Evolutionary conservation across 1,140 invertebrate genomes (phyloP), one percentile per base, ranked within the genome.

Genomic region (Mercenaria mercenaria): DNA sequence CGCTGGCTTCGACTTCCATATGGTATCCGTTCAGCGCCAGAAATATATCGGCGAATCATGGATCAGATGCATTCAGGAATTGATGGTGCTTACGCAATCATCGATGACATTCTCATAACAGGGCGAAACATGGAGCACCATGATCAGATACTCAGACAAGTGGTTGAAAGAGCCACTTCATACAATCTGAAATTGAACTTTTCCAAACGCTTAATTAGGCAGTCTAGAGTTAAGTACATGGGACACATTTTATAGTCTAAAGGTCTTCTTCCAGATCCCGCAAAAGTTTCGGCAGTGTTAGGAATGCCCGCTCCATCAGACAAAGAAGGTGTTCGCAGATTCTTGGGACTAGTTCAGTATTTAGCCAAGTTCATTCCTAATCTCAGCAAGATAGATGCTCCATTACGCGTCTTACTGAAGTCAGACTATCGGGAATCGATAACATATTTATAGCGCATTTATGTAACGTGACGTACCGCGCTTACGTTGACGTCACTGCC

Each of bases 1-100:
- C 15, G 88, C 29, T 93, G 90, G 87, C 67, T 92, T 18, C n/a
- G 52, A 43, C 23, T 92, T 20, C 91, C 89, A 11, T 93, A 91
- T 56, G 91, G 91, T 0, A 89, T 92, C 26, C 82, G 69, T 11
- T 90, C 77, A 4, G 81, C 85, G 18, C 96, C 95, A 39, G 96
- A 95, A 34, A 96, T 96, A 41, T 96, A 96, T 90, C 95, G 96
- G 89, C 90, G 92, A 47, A 93, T 93, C 6, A 96, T 96, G 82
- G 94, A 96, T 81, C 74, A 93, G 3, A 69, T 95, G 39, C 80
- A 96, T 32, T 13, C 86, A 32, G 94, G 93, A 91, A 81, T 92
- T 23, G 11, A 47, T 0, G 83, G 83, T 61, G 85, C 89, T 26
- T 56, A 72, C 56, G 85, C 93, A 0, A 95, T 95, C 77, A 91